Conservation (phyloP, 2,888 invertebrate genomes). For the Calliphora vomitoria region DNA sequence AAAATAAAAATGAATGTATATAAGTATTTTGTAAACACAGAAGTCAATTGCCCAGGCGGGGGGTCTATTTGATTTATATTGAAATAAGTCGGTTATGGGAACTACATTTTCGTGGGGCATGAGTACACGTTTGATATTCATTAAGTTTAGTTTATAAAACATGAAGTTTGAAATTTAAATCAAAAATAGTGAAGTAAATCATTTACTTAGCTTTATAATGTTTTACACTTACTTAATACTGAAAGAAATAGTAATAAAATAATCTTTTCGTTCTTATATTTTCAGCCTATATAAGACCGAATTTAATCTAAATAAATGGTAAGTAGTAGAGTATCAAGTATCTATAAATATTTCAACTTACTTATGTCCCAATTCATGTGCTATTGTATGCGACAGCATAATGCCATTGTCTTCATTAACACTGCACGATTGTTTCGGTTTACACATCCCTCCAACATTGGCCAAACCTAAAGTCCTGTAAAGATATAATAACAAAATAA, state of each 20-base stretch:
- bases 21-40: constrained; percentile 41
- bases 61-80: constrained; percentile 47
- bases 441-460: constrained; percentile 95
- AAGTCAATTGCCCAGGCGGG: constrained; percentile 18
- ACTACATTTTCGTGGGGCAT: not conserved
- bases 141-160: not conserved
- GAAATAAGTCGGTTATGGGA: constrained; percentile 1
- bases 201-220: no score
- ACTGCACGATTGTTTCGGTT: constrained; percentile 92
- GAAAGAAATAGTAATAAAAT: no score
- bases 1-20: not conserved
- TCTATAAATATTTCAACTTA: constrained; percentile 86
- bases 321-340: not conserved
- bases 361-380: constrained; percentile 97
- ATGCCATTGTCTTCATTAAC: constrained; percentile 97
- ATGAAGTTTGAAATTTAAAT: no score
- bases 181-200: no score
- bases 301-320: not conserved
- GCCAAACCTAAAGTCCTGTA: constrained; percentile 93
- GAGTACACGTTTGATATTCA: not conserved
- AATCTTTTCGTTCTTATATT: not conserved
- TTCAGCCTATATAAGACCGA: not conserved
- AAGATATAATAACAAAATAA: constrained; percentile 9
- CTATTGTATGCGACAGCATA: constrained; percentile 94
- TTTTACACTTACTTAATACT: no score